These are phyloP conservation scores for Drosophila melanosoma DNA, from an alignment of 2,888 invertebrate species.

Conservation along the genomic window DNA sequence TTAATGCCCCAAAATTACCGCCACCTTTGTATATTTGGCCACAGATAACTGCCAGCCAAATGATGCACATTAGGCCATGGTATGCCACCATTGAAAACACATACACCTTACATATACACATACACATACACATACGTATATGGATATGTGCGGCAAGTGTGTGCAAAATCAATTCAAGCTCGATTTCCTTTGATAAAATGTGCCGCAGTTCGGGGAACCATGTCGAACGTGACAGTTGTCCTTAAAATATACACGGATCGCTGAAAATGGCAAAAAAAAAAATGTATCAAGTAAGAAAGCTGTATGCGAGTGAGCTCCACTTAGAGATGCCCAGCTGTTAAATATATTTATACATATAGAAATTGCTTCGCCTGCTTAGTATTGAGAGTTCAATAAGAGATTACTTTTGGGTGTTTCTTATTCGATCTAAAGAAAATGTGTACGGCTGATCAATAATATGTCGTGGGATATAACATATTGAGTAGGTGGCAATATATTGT, in stretches of 20 bases:
- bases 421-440: background rate
- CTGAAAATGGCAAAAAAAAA: slow-evolving; percentile 12
- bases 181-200: slow-evolving; percentile 75
- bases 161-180: slow-evolving; percentile 71
- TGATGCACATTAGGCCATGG: slow-evolving; percentile 63
- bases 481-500: no score
- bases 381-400: background rate
- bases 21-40: slow-evolving; percentile 52
- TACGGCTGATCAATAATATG: background rate
- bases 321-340: background rate
- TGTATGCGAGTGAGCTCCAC: background rate
- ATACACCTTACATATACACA: background rate
- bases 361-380: no score
- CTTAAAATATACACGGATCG: slow-evolving; percentile 26
- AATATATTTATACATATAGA: background rate
- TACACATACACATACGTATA: background rate
- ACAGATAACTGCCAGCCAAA: slow-evolving; percentile 69
- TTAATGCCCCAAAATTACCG: slow-evolving; percentile 57
- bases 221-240: slow-evolving; percentile 68
- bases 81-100: slow-evolving; percentile 19
- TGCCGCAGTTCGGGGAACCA: slow-evolving; percentile 27
- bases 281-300: background rate
- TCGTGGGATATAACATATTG: background rate
- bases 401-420: background rate
- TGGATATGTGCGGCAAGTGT: slow-evolving; percentile 36